Evolutionary conservation across 2,113 vertebrate genomes (phyloP).

Genomic region (Mirounga angustirostris): DNA sequence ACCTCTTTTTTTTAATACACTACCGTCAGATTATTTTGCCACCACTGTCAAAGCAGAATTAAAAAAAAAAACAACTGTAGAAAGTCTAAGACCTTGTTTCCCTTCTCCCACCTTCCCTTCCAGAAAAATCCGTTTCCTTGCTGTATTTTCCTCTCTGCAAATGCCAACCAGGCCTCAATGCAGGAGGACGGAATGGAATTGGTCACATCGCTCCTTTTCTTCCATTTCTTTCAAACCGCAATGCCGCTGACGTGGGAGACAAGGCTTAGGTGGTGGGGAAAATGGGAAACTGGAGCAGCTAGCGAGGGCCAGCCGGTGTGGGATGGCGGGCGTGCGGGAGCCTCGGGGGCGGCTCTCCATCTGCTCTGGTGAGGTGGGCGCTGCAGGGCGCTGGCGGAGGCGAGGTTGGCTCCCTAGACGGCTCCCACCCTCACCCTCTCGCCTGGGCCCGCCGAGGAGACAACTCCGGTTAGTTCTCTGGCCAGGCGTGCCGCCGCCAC

Average conservation of each 20-base stretch:
- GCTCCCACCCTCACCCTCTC: not conserved
- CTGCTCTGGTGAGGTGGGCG: constrained; percentile 42
- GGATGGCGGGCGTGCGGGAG: not conserved
- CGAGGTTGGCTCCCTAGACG: not conserved
- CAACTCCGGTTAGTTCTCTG: not conserved
- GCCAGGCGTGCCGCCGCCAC: not conserved
- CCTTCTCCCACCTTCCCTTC: constrained; percentile 30
- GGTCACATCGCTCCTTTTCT: constrained; percentile 89
- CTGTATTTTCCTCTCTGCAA: constrained; percentile 54
- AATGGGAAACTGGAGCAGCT: constrained; percentile 11
- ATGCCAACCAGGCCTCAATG: constrained; percentile 71
- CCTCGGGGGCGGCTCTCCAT: constrained; percentile 73
- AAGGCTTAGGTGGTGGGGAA: constrained; percentile 29
- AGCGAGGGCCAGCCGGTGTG: not conserved
- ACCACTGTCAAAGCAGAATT: constrained; percentile 78
- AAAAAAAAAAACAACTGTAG: not conserved
- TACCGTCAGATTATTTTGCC: constrained; percentile 75
- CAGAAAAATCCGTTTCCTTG: constrained; percentile 61
- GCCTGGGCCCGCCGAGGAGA: constrained; percentile 55
- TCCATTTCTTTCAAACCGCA: constrained; percentile 85
- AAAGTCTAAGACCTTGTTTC: constrained; percentile 74
- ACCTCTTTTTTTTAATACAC: constrained; percentile 47
- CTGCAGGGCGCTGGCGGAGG: constrained; percentile 57
- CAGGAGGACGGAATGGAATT: constrained; percentile 54
- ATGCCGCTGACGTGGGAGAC: constrained; percentile 56